Evolutionary conservation across 2,888 invertebrate species (phyloP), one percentile per base, ranked within the genome.

Genomic region (Philhelius pedissequus): DNA sequence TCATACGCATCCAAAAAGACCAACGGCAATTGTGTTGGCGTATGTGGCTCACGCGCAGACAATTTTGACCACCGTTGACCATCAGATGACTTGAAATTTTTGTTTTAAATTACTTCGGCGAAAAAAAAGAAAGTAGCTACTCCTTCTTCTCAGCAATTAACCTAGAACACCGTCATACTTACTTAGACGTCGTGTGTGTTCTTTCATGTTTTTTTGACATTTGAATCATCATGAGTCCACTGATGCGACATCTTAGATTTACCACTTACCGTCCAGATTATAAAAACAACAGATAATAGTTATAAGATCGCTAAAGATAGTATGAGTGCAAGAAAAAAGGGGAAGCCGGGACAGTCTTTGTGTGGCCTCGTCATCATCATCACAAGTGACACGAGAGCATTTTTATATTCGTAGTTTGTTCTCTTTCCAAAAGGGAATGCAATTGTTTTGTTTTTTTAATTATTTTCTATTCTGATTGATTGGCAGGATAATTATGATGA

Each of bases 401-500:
- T 64, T 32, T 64, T 64, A 71, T 38, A n/a, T n/a, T n/a, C n/a
- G n/a, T n/a, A 45, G 27, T 40, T 30, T 1, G 18, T 20, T 48
- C 25, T 48, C n/a, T 48, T 27, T 27, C n/a, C 22, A 11, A 20
- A 35, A 40, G 60, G 43, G 43, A 60, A 43, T 27, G 43, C 9
- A 40, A n/a, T 60, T n/a, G 40, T 38, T 58, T 7, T 22, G 40
- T 25, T 25, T 25, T 22, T 35, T 48, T 35, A 9, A n/a, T 58
- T 52, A 54, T n/a, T 22, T 32, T 43, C 43, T 50, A 9, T 43
- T 48, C 58, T 79, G 83, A 83, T 83, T 78, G 83, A 83, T 83
- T 83, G 43, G 79, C 43, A 38, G 79, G 79, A 78, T 56, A 78
- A 78, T 83, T 79, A 66, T 40, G 64, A 74, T 70, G 78, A 78